Evolutionary conservation across 2,888 invertebrate species (phyloP), one percentile per base, ranked within the genome.

Genomic region (Diploptera punctata): DNA sequence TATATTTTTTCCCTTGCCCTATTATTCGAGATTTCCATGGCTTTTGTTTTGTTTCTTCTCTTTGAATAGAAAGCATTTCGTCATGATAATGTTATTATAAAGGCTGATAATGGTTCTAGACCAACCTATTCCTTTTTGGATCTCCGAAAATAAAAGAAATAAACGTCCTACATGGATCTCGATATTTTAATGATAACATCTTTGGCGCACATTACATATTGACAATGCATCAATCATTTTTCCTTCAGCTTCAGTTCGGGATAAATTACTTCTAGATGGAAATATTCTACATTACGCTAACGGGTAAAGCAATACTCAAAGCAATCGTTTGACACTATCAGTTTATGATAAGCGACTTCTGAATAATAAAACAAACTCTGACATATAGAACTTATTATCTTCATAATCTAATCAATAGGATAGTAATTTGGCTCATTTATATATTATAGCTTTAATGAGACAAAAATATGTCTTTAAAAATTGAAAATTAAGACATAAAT

Each of bases 71-170:
- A 74, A 73, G 33, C 68, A 73, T 74, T 67, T 47, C 70, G 74
- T 74, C 74, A 74, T 73, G 72, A 73, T 74, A 73, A 72, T 68
- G 68, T 68, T 68, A 74, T 74, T 73, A 74, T 70, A 65, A 47
- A 47, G 44, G 31, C 10, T 29, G 16, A 9, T 57, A 57, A 57
- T 57, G 31, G 57, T 52, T 24, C 52, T 24, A 13, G 52, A 21
- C 13, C 24, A 52, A 2, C 24, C 1, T 47, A n/a, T n/a, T n/a
- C n/a, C n/a, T 47, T 7, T 38, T 47, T 47, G 18, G 18, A 9
- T 9, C 18, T 7, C 5, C 47, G 9, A 47, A 47, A n/a, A n/a
- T n/a, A n/a, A n/a, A n/a, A n/a, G n/a, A n/a, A n/a, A n/a, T n/a
- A 19, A 47, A 47, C 47, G 18, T n/a, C 47, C 47, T 47, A n/a